Base-by-base conservation (phyloP, 2,888 invertebrate species). In the Drosophila histrio region DNA sequence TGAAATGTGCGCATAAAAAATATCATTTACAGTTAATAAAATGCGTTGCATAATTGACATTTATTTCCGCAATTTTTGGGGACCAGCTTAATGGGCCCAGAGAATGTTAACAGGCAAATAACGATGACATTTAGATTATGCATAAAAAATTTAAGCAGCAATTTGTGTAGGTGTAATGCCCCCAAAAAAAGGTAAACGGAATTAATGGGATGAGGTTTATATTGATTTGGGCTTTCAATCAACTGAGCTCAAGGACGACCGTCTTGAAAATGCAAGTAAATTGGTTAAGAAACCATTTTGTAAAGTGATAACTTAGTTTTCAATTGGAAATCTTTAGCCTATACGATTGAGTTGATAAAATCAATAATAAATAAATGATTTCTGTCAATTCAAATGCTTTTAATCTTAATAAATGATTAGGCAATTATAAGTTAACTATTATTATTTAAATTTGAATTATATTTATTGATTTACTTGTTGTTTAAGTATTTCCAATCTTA, bases 21-120 rank as follows among this genome's bases (percentile, higher is more conserved):
- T 39, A 63, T 52, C 43, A 47, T 61, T 72, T 53, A 58, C 73
- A 82, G 62, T 50, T 79, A 74, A 73, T 68, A 72, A 75, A 81
- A 66, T 72, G 64, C 43, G 61, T 38, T 47, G 61, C 50, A 43
- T 67, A 79, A 76, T 77, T 84, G 66, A 65, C 63, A 60, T 72
- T 86, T 72, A 79, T 62, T 47, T 64, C 17, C 26, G 30, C 22
- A 17, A 49, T 59, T 63, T 64, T 52, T n/a, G n/a, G 43, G 43
- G 50, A 9, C 7, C 15, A 19, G 21, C 17, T 9, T n/a, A 24
- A 24, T 6, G 13, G 19, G 24, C 56, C n/a, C 44, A 44, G 38
- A 44, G 38, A 44, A 43, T 46, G 44, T 50, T 65, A 47, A 59
- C 39, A 53, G 39, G 46, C 43, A 21, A 47, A 70, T 64, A 71